Conservation (phyloP, 2,888 invertebrate genomes). For the Synergus umbraculus region DNA sequence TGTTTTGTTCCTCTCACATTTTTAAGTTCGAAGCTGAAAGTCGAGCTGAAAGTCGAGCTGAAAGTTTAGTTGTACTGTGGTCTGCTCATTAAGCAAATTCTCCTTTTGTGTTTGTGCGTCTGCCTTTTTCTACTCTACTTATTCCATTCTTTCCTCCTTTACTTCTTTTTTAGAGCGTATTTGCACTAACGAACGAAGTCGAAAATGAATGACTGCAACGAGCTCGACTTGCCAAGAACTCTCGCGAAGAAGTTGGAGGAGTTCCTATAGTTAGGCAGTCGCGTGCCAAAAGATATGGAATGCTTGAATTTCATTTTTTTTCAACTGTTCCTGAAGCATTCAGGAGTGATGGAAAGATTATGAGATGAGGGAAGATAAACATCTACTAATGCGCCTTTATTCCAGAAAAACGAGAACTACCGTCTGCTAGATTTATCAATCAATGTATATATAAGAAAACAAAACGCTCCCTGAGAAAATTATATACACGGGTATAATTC, state of each 20-base stretch:
- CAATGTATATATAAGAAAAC: too few relatives aligned
- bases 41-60: constrained; percentile 4
- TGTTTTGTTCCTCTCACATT: constrained; percentile 1
- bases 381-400: neutral
- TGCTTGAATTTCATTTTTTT: neutral
- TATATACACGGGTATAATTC: too few relatives aligned
- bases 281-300: constrained; percentile 14
- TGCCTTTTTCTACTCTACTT: constrained; percentile 34
- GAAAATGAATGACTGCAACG: constrained; percentile 33
- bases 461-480: too few relatives aligned
- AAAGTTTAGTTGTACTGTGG: constrained; percentile 15
- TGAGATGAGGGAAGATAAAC: neutral
- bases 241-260: neutral
- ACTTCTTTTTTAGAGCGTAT: constrained; percentile 16
- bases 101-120: constrained; percentile 1
- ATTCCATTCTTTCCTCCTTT: constrained; percentile 34
- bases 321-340: constrained; percentile 9
- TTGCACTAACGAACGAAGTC: constrained; percentile 28
- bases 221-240: constrained; percentile 35
- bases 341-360: constrained; percentile 2
- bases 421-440: neutral
- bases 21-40: constrained; percentile 21
- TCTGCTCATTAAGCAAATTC: constrained; percentile 29
- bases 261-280: constrained; percentile 9
- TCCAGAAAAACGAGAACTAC: neutral